Evolutionary conservation across 2,797 vertebrate species (phyloP).

Genomic region (Allobates femoralis): DNA sequence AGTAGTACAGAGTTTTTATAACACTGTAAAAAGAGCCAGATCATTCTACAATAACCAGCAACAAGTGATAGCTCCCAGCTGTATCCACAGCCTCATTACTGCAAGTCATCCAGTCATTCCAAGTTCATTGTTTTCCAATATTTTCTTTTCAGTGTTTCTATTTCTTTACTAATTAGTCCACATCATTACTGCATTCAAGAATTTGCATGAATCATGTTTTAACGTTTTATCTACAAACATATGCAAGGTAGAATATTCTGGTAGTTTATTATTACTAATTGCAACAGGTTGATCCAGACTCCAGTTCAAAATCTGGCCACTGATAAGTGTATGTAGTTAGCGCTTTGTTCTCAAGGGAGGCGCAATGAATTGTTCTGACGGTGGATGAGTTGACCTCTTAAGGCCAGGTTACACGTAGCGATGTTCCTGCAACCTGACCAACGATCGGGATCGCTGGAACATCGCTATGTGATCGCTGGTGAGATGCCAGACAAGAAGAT

Average conservation of each 20-base stretch:
- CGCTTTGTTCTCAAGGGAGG: not conserved
- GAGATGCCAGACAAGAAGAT: too few species aligned
- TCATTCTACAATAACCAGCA: conserved; percentile 72
- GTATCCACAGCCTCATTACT: conserved; percentile 73
- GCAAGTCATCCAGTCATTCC: conserved; percentile 69
- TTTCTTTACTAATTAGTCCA: conserved; percentile 4
- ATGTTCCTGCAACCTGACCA: too few species aligned
- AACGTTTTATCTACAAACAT: conserved; percentile 11
- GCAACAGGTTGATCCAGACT: not conserved
- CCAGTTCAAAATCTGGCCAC: not conserved
- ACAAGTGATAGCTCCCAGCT: conserved; percentile 79
- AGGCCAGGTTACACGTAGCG: too few species aligned
- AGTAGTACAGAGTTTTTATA: conserved; percentile 69
- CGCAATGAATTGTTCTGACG: not conserved
- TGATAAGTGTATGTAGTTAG: not conserved
- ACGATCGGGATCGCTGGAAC: too few species aligned
- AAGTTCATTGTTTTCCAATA: conserved; percentile 73
- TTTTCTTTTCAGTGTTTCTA: conserved; percentile 61
- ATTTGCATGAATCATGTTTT: conserved; percentile 30
- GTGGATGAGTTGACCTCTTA: not conserved
- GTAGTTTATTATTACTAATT: not conserved
- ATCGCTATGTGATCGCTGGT: too few species aligned
- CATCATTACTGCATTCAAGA: conserved; percentile 26
- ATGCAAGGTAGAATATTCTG: conserved; percentile 7
- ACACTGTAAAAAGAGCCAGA: conserved; percentile 71